Base-by-base conservation (phyloP, 2,113 vertebrate species). In the Hemibagrus wyckioides region DNA sequence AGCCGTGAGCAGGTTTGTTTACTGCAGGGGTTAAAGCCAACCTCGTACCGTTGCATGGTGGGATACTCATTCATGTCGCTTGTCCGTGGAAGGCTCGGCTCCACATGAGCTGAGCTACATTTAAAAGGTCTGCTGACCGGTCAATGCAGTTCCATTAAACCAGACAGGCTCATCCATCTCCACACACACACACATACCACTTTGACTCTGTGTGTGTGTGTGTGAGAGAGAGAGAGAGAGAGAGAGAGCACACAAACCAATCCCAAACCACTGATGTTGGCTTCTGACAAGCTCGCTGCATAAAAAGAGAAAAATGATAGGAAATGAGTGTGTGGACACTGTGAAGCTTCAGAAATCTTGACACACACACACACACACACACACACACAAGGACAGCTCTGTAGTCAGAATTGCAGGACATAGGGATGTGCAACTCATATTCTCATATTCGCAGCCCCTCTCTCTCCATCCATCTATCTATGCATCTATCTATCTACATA, bases 91-190 rank as follows among this genome's bases (percentile, higher is more conserved):
- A 69, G 23, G 80, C 30, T 52, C 10, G 73, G 71, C 75, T 84
- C 79, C 77, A 77, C 39, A 48, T 80, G 50, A 88, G 33, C 73
- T 85, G 76, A 36, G 84, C 85, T 88, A 86, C 77, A n/a, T 88
- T 88, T 84, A 69, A 87, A 89, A 75, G 84, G 85, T 85, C 52
- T 73, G 80, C 48, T 63, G 81, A 69, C 83, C 15, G 65, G 80
- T 86, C 84, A 88, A 63, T 83, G 89, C 44, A 63, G 41, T 79
- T 88, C 87, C 71, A 84, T 88, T 86, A 86, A 86, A 86, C 56
- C 28, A 73, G 75, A 88, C 89, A 90, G 65, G 50, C 84, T 88
- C 87, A 90, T 88, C 79, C 89, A 90, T 86, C 84, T 90, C 61
- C 33, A 79, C 44, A 57, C 39, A 73, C 79, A 82, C 85, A 48